A percentile compares a stretch with the other conserved stretches of the same genome.
phyloP scores from a whole-genome alignment of 2,113 vertebrate genomes.

The Willisornis vidua region DNA sequence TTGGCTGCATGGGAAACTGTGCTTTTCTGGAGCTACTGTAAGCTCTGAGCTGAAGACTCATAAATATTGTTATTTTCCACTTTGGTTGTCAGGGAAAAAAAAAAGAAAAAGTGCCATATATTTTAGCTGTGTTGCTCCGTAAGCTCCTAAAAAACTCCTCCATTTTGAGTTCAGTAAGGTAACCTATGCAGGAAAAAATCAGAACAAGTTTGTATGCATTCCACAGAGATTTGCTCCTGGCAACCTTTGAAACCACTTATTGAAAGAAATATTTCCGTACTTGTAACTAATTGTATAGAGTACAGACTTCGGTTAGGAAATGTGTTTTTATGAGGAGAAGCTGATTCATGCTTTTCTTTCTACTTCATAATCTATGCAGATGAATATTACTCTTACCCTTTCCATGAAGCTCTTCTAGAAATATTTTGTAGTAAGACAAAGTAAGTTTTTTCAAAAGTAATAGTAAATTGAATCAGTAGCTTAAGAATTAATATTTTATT shows the following conservation, averaged over 20 bases:
- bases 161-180: not conserved
- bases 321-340: conserved; percentile 7
- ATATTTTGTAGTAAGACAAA: not conserved
- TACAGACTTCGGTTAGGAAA: not conserved
- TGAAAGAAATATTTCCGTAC: not conserved
- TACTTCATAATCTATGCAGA: conserved; percentile 1
- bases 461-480: not conserved
- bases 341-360: conserved; percentile 27
- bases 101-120: not conserved
- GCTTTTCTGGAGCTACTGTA: not conserved
- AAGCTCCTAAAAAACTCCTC: not conserved
- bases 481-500: not conserved
- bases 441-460: not conserved
- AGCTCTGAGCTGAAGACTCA: not conserved
- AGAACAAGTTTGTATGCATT: not conserved
- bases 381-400: conserved; percentile 5
- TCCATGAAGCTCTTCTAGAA: not conserved
- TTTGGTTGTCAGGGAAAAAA: not conserved
- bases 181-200: not conserved
- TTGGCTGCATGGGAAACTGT: not conserved
- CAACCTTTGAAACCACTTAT: not conserved
- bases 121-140: not conserved
- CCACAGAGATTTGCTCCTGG: not conserved
- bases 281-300: conserved; percentile 4
- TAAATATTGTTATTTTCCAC: not conserved